These are phyloP conservation scores for Eupithecia vulgata DNA, from an alignment of 2,888 invertebrate species.

Conservation along the genomic window DNA sequence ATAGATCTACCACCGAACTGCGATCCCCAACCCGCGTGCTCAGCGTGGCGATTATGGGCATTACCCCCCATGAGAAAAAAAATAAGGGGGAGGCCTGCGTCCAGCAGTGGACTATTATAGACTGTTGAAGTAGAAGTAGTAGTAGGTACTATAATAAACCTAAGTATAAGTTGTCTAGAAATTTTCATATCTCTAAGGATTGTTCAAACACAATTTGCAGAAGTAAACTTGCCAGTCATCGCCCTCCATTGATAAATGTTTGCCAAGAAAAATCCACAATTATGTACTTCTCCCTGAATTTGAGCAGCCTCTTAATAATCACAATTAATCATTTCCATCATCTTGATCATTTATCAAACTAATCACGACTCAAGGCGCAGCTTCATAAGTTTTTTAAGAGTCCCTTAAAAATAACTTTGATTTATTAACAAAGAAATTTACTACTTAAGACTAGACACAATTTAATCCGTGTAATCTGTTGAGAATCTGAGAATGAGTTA, in stretches of 20 bases:
- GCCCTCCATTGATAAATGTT: neutral
- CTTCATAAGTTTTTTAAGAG: neutral
- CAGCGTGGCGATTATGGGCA: too few species aligned
- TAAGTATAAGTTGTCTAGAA: neutral
- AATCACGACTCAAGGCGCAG: neutral
- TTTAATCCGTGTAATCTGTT: too few species aligned
- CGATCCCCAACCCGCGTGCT: too few species aligned
- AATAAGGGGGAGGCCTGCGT: too few species aligned
- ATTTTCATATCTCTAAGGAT: neutral
- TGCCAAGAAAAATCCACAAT: neutral
- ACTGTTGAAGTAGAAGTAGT: too few species aligned
- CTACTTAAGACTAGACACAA: too few species aligned
- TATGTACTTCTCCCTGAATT: neutral
- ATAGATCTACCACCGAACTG: too few species aligned
- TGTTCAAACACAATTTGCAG: neutral
- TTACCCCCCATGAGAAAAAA: too few species aligned
- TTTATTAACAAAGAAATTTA: too few species aligned
- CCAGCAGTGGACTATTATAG: too few species aligned
- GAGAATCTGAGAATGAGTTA: too few species aligned
- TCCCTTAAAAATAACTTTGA: neutral
- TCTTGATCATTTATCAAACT: constrained; percentile 12
- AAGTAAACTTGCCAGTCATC: constrained; percentile 1
- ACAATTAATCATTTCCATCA: constrained; percentile 8
- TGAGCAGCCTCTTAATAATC: neutral
- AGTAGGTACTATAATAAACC: too few species aligned